A percentile compares a stretch with the other conserved stretches of the same genome.
These are phyloP conservation scores for Peromyscus maniculatus DNA, from an alignment of 2,113 vertebrate genomes.

Conservation along the genomic window DNA sequence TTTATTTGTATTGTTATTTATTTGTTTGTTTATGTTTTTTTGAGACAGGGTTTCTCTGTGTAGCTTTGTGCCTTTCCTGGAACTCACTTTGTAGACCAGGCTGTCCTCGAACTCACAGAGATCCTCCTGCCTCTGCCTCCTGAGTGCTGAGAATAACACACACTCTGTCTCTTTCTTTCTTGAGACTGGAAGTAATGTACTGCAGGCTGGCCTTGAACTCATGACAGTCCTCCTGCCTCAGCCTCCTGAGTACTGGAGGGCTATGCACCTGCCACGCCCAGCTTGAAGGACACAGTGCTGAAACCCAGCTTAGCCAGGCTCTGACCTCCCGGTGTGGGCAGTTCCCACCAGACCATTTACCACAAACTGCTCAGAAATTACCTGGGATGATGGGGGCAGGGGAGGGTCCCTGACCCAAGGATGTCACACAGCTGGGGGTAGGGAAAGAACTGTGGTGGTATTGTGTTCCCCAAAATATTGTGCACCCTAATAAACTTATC, in stretches of 20 bases:
- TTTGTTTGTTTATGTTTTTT: background rate
- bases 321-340: too few species aligned
- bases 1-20: background rate
- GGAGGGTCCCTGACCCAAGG: background rate
- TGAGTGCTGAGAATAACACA: too few species aligned
- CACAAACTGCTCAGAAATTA: background rate
- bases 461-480: too few species aligned
- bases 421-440: background rate
- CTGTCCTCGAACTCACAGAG: background rate
- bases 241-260: background rate
- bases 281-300: background rate
- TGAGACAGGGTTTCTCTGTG: background rate
- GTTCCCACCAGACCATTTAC: background rate
- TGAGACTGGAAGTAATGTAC: background rate
- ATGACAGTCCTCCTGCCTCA: background rate
- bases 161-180: background rate
- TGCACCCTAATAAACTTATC: too few species aligned
- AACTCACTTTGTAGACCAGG: background rate
- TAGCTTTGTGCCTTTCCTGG: background rate
- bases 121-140: background rate
- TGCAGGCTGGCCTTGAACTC: background rate
- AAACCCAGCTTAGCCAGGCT: background rate
- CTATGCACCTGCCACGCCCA: background rate
- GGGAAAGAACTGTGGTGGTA: too few species aligned
- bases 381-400: background rate